Evolutionary conservation across 2,113 vertebrate species (phyloP).

Genomic region (Cromileptes altivelis): DNA sequence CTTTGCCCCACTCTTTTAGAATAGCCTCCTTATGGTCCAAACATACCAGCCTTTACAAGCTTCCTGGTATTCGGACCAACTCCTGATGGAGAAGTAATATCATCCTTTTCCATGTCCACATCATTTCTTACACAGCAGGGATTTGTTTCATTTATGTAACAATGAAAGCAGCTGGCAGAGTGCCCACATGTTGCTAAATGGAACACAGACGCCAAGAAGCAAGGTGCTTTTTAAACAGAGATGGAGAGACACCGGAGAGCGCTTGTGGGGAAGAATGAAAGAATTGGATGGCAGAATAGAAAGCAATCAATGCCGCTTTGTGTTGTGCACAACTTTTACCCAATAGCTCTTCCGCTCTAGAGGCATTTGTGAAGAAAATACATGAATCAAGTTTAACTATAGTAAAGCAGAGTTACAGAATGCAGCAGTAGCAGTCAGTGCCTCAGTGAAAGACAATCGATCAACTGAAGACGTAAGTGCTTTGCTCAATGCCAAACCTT

Average conservation of each 20-base stretch:
- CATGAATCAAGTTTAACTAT: conserved; percentile 70
- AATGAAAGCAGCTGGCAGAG: conserved; percentile 73
- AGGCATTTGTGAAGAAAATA: conserved; percentile 61
- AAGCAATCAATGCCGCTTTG: conserved; percentile 77
- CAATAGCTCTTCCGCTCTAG: conserved; percentile 61
- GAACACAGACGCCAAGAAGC: conserved; percentile 66
- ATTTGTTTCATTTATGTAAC: conserved; percentile 81
- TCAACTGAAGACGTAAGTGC: conserved; percentile 55
- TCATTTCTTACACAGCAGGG: conserved; percentile 72
- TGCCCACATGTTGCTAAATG: conserved; percentile 73
- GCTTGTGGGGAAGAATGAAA: conserved; percentile 65
- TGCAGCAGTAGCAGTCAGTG: conserved; percentile 45
- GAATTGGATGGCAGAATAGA: conserved; percentile 63
- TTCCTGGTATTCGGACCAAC: conserved; percentile 60
- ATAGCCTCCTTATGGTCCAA: conserved; percentile 54
- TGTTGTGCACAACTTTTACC: conserved; percentile 69
- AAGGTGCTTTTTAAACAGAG: conserved; percentile 75
- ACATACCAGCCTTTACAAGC: conserved; percentile 70
- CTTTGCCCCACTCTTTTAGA: conserved; percentile 51
- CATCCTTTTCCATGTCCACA: conserved; percentile 78
- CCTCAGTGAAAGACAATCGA: conserved; percentile 49
- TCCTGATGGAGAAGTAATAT: conserved; percentile 74
- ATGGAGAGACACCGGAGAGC: conserved; percentile 70
- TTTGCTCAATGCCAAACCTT: conserved; percentile 40
- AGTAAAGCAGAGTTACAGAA: conserved; percentile 51